phyloP scores from a whole-genome alignment of 2,888 invertebrate species.

The Drosophila lacicola region DNA sequence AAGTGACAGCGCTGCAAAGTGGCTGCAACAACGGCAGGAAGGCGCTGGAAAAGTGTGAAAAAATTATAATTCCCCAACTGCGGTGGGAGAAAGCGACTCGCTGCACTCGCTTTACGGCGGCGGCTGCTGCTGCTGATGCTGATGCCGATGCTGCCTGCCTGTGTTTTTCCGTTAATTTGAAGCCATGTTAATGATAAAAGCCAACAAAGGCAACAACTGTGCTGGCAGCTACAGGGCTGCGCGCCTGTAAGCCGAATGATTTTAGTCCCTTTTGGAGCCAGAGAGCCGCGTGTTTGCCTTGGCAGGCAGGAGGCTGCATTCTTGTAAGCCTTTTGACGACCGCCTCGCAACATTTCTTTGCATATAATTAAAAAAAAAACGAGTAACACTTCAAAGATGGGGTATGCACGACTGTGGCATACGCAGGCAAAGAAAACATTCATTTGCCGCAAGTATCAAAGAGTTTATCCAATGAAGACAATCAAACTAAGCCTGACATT shows the following conservation, averaged over 20 bases:
- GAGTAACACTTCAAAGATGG: constrained; percentile 16
- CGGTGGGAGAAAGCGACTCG: constrained; percentile 13
- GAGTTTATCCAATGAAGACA: no score
- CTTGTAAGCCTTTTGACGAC: constrained; percentile 72
- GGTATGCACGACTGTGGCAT: constrained; percentile 14
- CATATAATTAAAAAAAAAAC: constrained; percentile 73
- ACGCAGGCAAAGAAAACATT: not conserved
- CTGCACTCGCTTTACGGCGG: constrained; percentile 21
- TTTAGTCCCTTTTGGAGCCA: constrained; percentile 62
- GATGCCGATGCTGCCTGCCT: constrained; percentile 5
- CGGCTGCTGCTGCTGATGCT: not conserved
- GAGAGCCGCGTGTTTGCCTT: constrained; percentile 45
- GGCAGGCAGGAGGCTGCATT: constrained; percentile 35
- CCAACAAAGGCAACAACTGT: constrained; percentile 65
- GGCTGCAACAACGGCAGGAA: constrained; percentile 35
- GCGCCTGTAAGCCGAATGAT: constrained; percentile 60
- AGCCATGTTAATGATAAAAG: constrained; percentile 78
- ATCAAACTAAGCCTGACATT: no score
- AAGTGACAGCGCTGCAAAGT: constrained; percentile 49
- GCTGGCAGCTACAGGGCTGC: constrained; percentile 31
- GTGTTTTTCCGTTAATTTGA: constrained; percentile 69
- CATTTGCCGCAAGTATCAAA: no score
- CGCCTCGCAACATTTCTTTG: constrained; percentile 68
- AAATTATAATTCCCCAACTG: constrained; percentile 71
- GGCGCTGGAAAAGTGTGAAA: constrained; percentile 60